Evolutionary conservation across 2,888 invertebrate species (phyloP).

Genomic region (Bombyx huttoni): DNA sequence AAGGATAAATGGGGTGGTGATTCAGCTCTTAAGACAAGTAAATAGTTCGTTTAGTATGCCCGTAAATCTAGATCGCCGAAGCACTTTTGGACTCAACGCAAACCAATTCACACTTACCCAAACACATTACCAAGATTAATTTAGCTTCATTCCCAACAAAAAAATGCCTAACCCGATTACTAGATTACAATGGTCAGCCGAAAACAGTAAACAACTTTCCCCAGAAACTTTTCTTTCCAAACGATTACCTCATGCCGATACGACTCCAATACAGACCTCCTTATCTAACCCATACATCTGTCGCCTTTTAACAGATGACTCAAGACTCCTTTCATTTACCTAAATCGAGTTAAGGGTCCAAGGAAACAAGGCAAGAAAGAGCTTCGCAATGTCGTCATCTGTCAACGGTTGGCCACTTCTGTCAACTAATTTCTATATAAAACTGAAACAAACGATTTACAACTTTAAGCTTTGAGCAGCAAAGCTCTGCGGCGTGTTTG

Average conservation of each 20-base stretch:
- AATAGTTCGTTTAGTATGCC: background rate
- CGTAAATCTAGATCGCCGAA: background rate
- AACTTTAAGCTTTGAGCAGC: conserved; percentile 10
- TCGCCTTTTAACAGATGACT: conserved; percentile 25
- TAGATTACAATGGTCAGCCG: background rate
- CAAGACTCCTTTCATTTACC: conserved; percentile 41
- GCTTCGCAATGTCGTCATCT: conserved; percentile 47
- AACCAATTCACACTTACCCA: background rate
- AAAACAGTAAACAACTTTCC: conserved; percentile 14
- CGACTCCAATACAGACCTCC: conserved; percentile 1
- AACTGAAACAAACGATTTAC: conserved; percentile 12
- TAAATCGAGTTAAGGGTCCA: conserved; percentile 51
- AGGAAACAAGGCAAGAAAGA: conserved; percentile 51
- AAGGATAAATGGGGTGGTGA: no score
- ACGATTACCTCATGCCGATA: conserved; percentile 17
- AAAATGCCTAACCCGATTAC: background rate
- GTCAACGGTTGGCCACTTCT: conserved; percentile 45
- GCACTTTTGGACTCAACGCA: background rate
- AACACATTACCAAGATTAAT: background rate
- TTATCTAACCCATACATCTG: conserved; percentile 3
- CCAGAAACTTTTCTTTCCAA: conserved; percentile 18
- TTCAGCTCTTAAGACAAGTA: background rate
- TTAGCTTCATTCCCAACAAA: background rate
- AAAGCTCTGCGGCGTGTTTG: conserved; percentile 10
- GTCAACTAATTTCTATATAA: conserved; percentile 15